These are phyloP conservation scores for Rhadinocentrus ornatus DNA, from an alignment of 2,797 vertebrate species.

Conservation along the genomic window DNA sequence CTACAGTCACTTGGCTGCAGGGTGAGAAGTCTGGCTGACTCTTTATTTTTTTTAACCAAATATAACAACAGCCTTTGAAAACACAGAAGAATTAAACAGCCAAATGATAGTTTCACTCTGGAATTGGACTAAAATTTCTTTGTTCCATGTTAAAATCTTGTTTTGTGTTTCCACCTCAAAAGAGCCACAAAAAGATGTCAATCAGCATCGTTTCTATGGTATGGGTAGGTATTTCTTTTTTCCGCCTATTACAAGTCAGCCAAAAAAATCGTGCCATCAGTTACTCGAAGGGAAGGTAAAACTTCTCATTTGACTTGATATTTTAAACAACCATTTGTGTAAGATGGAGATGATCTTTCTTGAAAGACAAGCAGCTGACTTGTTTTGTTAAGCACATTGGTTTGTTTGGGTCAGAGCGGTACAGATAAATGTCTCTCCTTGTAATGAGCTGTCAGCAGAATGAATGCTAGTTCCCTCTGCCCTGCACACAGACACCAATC, in stretches of 20 bases:
- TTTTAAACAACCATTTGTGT: conserved; percentile 8
- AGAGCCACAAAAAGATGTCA: not conserved
- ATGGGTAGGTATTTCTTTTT: not conserved
- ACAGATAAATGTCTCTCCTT: conserved; percentile 36
- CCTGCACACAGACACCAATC: not conserved
- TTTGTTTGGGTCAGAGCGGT: conserved; percentile 31
- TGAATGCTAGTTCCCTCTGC: conserved; percentile 24
- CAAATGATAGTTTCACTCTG: not conserved
- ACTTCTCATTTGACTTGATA: not conserved
- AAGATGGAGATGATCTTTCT: conserved; percentile 25
- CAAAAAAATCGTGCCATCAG: not conserved
- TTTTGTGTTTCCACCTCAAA: not conserved
- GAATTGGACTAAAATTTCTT: not conserved
- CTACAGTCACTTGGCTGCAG: not conserved
- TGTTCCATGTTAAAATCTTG: no score
- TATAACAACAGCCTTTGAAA: not conserved
- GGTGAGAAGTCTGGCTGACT: not conserved
- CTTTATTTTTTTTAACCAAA: not conserved
- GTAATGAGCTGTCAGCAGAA: conserved; percentile 52
- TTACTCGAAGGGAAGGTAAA: conserved; percentile 3
- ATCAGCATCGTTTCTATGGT: not conserved
- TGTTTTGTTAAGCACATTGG: conserved; percentile 24
- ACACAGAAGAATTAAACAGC: not conserved
- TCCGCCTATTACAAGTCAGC: not conserved
- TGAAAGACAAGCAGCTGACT: conserved; percentile 25